Percentiles rank a stretch among this genome's conserved stretches.
phyloP scores from a whole-genome alignment of 2,797 vertebrate genomes.

The Emydoidea blandingii region DNA sequence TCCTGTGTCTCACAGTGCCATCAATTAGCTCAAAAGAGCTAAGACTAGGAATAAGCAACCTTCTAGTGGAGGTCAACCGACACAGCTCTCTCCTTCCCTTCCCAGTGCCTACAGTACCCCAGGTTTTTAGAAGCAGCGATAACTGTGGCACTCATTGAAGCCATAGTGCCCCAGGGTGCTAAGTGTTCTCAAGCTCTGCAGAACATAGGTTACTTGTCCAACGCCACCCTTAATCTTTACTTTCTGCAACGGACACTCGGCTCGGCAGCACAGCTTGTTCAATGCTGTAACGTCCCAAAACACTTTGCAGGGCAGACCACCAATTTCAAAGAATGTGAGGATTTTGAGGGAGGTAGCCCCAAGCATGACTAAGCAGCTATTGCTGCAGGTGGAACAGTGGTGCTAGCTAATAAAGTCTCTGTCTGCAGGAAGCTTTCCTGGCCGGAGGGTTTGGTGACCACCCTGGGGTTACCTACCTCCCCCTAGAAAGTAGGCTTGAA shows the following conservation, averaged over 20 bases:
- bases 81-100: not conserved
- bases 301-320: not conserved
- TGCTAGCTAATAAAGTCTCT: not conserved
- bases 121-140: not conserved
- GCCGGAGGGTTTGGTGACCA: not conserved
- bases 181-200: not conserved
- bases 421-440: not conserved
- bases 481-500: not conserved
- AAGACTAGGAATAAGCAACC: not conserved
- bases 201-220: not conserved
- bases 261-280: not conserved
- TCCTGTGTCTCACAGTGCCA: not conserved
- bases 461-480: not conserved
- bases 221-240: not conserved
- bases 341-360: not conserved
- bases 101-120: not conserved
- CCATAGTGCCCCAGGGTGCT: not conserved
- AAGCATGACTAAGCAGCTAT: not conserved
- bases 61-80: too few relatives aligned
- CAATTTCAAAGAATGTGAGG: not conserved
- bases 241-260: not conserved
- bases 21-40: not conserved
- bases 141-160: not conserved
- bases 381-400: not conserved
- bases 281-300: not conserved